Evolutionary conservation across 2,113 vertebrate species (phyloP).

Genomic region (Nothoprocta perdicaria): DNA sequence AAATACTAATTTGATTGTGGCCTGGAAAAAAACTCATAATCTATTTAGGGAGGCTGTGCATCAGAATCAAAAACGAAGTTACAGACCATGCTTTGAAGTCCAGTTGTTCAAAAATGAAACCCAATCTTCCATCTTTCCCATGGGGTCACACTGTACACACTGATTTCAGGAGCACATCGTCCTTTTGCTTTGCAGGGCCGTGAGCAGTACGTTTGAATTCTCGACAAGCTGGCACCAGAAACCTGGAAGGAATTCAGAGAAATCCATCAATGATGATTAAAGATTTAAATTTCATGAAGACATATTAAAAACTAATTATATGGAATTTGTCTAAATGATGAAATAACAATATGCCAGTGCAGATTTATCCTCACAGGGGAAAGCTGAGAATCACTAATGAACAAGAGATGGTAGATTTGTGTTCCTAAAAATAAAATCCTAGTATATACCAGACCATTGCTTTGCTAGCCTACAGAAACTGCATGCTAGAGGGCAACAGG

Average conservation of each 20-base stretch:
- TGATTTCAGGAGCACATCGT: neutral
- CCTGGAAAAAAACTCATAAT: neutral
- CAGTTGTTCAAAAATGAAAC: neutral
- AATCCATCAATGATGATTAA: neutral
- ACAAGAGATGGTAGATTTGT: neutral
- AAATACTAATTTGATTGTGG: neutral
- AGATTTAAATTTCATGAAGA: constrained; percentile 29
- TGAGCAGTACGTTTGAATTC: neutral
- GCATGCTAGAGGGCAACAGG: neutral
- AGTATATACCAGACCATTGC: neutral
- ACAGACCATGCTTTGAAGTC: neutral
- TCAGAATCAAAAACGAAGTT: neutral
- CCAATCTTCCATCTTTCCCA: neutral
- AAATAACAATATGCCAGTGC: neutral
- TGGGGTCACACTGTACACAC: neutral
- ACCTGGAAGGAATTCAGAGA: constrained; percentile 14
- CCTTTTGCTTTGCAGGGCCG: neutral
- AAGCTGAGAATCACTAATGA: neutral
- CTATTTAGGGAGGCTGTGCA: neutral
- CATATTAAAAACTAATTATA: constrained; percentile 10
- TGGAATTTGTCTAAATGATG: neutral
- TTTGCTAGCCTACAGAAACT: neutral
- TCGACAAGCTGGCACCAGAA: neutral
- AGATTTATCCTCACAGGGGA: neutral
- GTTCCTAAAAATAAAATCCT: neutral